Conservation (phyloP, 2,797 vertebrate genomes). For the Pipistrellus nathusii region DNA sequence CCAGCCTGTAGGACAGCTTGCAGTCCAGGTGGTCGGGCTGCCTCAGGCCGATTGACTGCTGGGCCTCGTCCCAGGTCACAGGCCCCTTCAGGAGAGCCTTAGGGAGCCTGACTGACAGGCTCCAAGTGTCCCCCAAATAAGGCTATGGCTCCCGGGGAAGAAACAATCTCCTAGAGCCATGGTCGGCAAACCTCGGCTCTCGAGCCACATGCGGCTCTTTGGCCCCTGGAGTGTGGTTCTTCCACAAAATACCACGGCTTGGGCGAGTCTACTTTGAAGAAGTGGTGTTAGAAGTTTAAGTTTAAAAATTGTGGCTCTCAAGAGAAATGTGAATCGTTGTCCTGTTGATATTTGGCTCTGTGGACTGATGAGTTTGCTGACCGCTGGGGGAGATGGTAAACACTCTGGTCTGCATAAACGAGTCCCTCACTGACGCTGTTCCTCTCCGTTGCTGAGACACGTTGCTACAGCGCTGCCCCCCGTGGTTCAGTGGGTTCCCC, state of each 20-base stretch:
- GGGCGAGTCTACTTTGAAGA: too few species aligned
- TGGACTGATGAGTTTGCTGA: too few species aligned
- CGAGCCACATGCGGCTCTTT: too few species aligned
- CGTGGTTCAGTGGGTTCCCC: too few species aligned
- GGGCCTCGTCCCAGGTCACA: fast-evolving
- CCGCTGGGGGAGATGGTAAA: too few species aligned
- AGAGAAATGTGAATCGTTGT: too few species aligned
- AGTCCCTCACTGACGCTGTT: fast-evolving
- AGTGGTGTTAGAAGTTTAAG: too few species aligned
- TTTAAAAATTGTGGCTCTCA: too few species aligned
- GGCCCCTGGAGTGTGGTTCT: too few species aligned
- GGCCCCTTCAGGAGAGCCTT: fast-evolving
- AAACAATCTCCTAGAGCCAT: fast-evolving
- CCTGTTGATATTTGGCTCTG: too few species aligned
- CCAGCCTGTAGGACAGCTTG: fast-evolving
- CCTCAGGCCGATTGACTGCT: fast-evolving
- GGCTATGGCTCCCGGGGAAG: background rate
- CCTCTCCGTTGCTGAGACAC: fast-evolving
- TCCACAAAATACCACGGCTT: too few species aligned
- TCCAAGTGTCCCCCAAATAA: background rate
- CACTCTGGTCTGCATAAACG: fast-evolving
- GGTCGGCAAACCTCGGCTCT: too few species aligned
- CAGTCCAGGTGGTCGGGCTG: background rate
- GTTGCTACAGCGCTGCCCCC: fast-evolving
- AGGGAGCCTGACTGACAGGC: background rate